Percentiles rank a stretch among this genome's conserved stretches.
Conservation (phyloP, 92 coral and sea anemone genomes). For the Parazoanthus atlanticus region DNA sequence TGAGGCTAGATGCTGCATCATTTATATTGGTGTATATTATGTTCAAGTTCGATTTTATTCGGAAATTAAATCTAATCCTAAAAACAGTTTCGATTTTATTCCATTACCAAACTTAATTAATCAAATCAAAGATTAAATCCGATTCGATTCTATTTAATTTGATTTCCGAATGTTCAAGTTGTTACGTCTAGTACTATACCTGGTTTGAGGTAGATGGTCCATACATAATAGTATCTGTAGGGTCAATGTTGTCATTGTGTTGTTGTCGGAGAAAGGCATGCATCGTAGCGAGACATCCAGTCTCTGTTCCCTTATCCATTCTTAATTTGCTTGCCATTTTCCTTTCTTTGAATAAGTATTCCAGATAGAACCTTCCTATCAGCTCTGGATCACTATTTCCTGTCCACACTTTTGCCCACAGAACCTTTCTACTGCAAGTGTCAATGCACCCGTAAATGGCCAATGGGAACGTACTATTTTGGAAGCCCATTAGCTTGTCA, state of each 20-base stretch:
- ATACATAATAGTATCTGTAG: slow-evolving; percentile 44
- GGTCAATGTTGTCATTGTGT: slow-evolving; percentile 53
- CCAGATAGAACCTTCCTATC: slow-evolving; percentile 39
- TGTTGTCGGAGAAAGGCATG: slow-evolving; percentile 56
- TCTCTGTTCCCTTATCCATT: slow-evolving; percentile 60
- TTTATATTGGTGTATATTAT: too few relatives aligned
- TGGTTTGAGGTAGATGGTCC: slow-evolving; percentile 61
- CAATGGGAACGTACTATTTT: slow-evolving; percentile 38
- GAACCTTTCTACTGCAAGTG: slow-evolving; percentile 38
- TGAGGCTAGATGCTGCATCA: too few relatives aligned
- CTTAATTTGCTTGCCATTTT: slow-evolving; percentile 26
- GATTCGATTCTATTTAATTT: too few relatives aligned
- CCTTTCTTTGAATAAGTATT: slow-evolving; percentile 33
- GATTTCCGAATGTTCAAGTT: too few relatives aligned
- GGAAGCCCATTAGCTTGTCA: slow-evolving; percentile 35
- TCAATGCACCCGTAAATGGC: slow-evolving; percentile 41
- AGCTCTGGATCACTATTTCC: slow-evolving; percentile 31
- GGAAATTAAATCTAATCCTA: too few relatives aligned
- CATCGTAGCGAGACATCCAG: slow-evolving; percentile 50
- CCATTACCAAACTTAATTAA: too few relatives aligned
- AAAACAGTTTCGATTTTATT: too few relatives aligned
- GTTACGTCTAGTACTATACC: not conserved
- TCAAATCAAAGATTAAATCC: too few relatives aligned
- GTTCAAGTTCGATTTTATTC: too few relatives aligned
- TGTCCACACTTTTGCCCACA: slow-evolving; percentile 38